phyloP scores from a whole-genome alignment of 2,113 vertebrate species.

The Genyomyrus donnyi region DNA sequence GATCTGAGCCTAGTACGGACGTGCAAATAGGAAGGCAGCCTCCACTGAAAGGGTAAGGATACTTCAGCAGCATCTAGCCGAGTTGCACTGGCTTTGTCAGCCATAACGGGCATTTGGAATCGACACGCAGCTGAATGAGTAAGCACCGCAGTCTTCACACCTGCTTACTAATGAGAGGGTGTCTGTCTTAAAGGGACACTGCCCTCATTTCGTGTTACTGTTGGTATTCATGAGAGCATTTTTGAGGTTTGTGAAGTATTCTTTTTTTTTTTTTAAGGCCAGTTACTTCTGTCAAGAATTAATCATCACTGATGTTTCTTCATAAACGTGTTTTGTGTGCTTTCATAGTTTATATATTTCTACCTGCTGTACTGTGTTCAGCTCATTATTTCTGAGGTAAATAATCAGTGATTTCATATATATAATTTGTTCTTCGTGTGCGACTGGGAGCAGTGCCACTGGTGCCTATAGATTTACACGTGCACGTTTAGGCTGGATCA shows the following conservation, averaged over 20 bases:
- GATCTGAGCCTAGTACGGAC: not conserved
- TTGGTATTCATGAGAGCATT: not conserved
- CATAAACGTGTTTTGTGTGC: not conserved
- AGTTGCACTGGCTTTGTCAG: not conserved
- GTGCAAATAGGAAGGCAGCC: not conserved
- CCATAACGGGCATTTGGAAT: not conserved
- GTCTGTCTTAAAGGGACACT: not conserved
- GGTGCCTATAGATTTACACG: not conserved
- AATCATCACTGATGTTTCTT: not conserved
- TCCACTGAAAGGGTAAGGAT: not conserved
- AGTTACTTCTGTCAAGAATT: not conserved
- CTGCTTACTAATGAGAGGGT: not conserved
- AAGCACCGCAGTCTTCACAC: not conserved
- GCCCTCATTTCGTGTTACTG: not conserved
- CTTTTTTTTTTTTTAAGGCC: not conserved
- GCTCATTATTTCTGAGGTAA: not conserved
- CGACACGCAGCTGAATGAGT: not conserved
- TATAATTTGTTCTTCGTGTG: not conserved
- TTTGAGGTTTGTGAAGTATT: not conserved
- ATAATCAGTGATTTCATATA: not conserved
- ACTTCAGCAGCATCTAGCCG: not conserved
- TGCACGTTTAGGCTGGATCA: not conserved
- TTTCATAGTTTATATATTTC: not conserved
- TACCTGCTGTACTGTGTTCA: not conserved
- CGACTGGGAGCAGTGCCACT: not conserved